These are phyloP conservation scores for Callyntrura sp. DNA, from an alignment of 2,888 invertebrate genomes.

Conservation along the genomic window DNA sequence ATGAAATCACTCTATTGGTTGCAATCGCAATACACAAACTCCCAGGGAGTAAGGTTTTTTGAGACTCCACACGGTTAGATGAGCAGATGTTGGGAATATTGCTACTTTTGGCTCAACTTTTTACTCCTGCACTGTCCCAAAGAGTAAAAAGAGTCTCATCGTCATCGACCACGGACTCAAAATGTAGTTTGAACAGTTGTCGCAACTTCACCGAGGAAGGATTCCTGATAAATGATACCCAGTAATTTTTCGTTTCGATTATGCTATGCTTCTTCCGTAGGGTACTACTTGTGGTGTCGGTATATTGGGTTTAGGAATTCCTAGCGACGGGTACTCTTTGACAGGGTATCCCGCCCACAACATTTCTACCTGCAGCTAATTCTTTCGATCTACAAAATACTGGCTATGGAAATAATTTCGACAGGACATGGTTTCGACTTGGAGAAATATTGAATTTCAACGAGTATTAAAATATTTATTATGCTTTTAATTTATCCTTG, in stretches of 20 bases:
- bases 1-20: neutral
- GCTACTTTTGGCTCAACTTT: constrained; percentile 6
- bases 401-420: too few species aligned
- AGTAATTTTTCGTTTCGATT: constrained; percentile 36
- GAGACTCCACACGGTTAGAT: neutral
- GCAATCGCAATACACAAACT: neutral
- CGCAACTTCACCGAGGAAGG: neutral
- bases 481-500: too few species aligned
- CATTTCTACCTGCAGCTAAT: too few species aligned
- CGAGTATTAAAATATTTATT: too few species aligned
- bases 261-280: neutral
- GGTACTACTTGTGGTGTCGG: too few species aligned
- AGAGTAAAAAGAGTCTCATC: neutral
- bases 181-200: neutral
- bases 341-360: too few species aligned
- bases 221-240: constrained; percentile 54
- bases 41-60: neutral
- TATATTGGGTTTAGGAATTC: neutral
- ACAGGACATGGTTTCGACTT: too few species aligned
- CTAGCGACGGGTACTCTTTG: too few species aligned
- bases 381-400: too few species aligned
- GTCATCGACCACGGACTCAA: neutral
- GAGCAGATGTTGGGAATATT: constrained; percentile 35
- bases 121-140: neutral
- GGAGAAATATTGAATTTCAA: too few species aligned